Evolutionary conservation across 2,113 vertebrate genomes (phyloP), one percentile per base, ranked within the genome.

Genomic region (Chionis minor): DNA sequence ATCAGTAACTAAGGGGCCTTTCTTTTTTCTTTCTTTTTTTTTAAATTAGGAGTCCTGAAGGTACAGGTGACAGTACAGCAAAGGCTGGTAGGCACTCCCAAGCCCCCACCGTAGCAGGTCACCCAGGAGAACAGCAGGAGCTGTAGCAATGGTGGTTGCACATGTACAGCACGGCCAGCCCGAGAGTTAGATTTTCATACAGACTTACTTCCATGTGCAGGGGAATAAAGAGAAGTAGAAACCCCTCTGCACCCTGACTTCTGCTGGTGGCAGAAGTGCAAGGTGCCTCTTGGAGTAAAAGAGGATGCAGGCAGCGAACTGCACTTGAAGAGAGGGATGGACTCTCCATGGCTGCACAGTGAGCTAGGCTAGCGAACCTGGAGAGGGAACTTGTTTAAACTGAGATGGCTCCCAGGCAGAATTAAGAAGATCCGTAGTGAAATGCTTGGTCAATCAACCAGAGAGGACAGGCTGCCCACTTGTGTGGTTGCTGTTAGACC

Each of bases 141-240:
- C 49, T 38, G 23, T 56, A 32, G 42, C 59, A 56, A 9, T 12
- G n/a, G 30, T 38, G 42, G 56, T 23, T 59, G 44, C 33, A n/a
- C 1, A 1, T 56, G 35, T 49, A 30, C 32, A 0, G 2, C 1
- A 0, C 32, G 52, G 33, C 45, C 20, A 67, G 40, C 16, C 62
- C 5, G 0, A 42, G 52, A 32, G 10, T 47, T 33, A 42, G 6
- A 70, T 63, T 65, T 77, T 71, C 8, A 14, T 33, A 26, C 8
- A 23, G 32, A 77, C 16, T 52, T 27, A 7, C 32, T 54, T 69
- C 49, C 18, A 59, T 65, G 13, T 30, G 16, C 5, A 9, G 3
- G 20, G 28, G 14, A 72, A 45, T 10, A 72, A 78, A 71, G 12
- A 88, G 33, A 56, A n/a, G 16, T 28, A 71, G 42, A 70, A 71